Base-by-base conservation (phyloP, 2,113 vertebrate genomes). In the Halcyon senegalensis region DNA sequence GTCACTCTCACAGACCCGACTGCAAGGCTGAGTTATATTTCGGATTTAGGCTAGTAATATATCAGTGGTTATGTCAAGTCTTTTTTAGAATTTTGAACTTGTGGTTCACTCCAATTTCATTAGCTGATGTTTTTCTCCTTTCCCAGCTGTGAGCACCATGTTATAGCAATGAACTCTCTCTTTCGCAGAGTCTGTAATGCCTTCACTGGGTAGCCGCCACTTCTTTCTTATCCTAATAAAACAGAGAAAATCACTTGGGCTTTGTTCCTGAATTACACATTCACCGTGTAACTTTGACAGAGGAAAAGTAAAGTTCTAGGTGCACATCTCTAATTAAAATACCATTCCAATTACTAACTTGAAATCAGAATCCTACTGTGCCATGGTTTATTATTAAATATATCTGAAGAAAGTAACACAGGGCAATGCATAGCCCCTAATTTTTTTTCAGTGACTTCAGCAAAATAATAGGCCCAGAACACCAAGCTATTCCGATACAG, bases 261-360 rank as follows among this genome's bases (percentile, higher is more conserved):
- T 90, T 94, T 86, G 39, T 84, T 90, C 35, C 59, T 89, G 76
- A 72, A 41, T 93, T 93, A 30, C 35, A 50, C 51, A 88, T 93
- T 92, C 95, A 92, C 37, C 30, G 6, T 2, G 2, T 67, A 67
- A 23, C 68, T 74, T 78, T 68, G 73, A 82, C 59, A 75, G 2
- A 66, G 28, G 41, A 74, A 59, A 75, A 94, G 84, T 41, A 50
- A 87, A 95, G 85, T 63, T 92, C 63, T 75, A 55, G 55, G 35
- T 78, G 12, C 53, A 68, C 64, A 55, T 68, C 94, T 90, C 68
- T 93, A 90, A 86, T 90, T 88, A 84, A 81, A 87, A 91, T 79
- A 17, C n/a, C 14, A n/a, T 53, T 79, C 33, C 66, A 91, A 50
- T 64, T 53, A 74, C 64, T 75, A 44, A 41, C 66, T 16, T 70